Percentiles rank a stretch among this genome's conserved stretches.
Conservation (phyloP, 1,140 invertebrate species). For the Delia radicum region DNA sequence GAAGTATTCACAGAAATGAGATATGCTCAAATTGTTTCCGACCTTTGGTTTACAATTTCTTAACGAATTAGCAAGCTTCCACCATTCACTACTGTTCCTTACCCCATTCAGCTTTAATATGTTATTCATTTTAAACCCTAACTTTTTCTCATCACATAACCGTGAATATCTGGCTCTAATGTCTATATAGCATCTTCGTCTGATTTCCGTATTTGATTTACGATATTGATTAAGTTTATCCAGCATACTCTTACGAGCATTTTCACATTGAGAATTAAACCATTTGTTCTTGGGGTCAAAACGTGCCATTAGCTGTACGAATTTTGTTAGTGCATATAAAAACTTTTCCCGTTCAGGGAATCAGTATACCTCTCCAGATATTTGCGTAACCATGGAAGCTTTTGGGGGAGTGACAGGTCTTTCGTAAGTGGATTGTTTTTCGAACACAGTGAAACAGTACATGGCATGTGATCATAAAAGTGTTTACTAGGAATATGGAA, state of each 20-base stretch:
- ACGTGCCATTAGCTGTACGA: not conserved
- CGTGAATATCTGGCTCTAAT: not conserved
- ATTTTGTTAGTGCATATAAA: not conserved
- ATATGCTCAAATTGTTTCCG: not conserved
- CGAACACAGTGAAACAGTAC: not conserved
- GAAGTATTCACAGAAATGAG: not conserved
- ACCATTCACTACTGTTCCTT: not conserved
- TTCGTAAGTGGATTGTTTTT: not conserved
- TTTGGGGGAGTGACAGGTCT: not conserved
- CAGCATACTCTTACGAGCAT: not conserved
- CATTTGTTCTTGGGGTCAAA: not conserved
- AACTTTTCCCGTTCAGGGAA: too few species aligned
- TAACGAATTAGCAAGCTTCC: not conserved
- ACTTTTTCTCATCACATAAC: not conserved
- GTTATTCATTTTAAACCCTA: not conserved
- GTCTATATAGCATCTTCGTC: not conserved
- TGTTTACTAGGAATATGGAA: not conserved
- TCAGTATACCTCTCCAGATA: not conserved
- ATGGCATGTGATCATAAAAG: not conserved
- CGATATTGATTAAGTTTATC: not conserved
- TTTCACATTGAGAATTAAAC: not conserved
- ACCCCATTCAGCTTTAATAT: not conserved
- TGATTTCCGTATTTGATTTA: not conserved
- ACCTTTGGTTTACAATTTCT: not conserved
- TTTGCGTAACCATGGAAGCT: not conserved